Base-by-base conservation (phyloP, 2,113 vertebrate genomes). In the Carassius auratus region DNA sequence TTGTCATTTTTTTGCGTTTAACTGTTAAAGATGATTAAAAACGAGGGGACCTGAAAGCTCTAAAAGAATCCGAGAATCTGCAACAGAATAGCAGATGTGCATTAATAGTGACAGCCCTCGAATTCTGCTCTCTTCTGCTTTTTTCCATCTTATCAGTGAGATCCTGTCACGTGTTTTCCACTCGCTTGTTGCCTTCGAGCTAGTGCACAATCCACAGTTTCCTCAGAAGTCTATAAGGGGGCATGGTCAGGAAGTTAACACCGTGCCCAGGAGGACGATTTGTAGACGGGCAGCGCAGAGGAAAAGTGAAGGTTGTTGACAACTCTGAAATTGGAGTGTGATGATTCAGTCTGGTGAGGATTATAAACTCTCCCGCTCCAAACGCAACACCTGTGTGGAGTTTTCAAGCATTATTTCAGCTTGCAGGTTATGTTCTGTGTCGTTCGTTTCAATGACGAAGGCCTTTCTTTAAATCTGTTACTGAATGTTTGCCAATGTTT, bases 301-400 rank as follows among this genome's bases (percentile, higher is more conserved):
- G n/a, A 84, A 50, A 61, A 61, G 2, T 87, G 62, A 89, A 87
- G 87, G 85, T 88, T 87, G 62, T 86, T 84, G 48, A 86, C 89
- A 81, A 86, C 66, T 77, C 81, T 38, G 74, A 64, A 8, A 69
- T 76, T 66, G 73, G 21, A 30, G 19, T 57, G 33, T 74, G 33
- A 81, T 81, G 78, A 36, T 81, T 81, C 61, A 81, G 61, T 45
- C 57, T 68, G 15, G 23, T 57, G 75, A 36, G 59, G 75, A 81
- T 81, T 81, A 66, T 64, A 81, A 19, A 38, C 64, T 78, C 76
- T 85, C 83, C 86, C 21, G 3, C 55, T 89, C 88, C 50, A 33
- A 21, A 21, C 76, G 42, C 1, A 36, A 59, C 73, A 73, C 66
- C 42, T 17, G 73, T 50, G 73, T 75, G 73, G 0, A 50, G 45